phyloP scores from a whole-genome alignment of 1,140 invertebrate species.

The Arion vulgaris region DNA sequence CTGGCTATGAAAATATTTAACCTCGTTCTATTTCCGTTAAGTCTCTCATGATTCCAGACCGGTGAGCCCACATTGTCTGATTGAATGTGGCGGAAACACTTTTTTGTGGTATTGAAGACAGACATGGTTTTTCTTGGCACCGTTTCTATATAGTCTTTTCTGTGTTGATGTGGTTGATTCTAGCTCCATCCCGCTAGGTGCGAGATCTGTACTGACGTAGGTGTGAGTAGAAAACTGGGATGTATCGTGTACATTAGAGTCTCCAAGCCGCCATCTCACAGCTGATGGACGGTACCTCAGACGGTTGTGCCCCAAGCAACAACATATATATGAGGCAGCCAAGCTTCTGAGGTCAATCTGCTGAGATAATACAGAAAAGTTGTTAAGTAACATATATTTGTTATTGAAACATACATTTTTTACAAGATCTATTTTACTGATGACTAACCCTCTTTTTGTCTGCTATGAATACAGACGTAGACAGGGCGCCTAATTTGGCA shows the following conservation, averaged over 20 bases:
- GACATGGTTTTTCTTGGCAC: background rate
- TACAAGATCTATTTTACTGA: too few relatives aligned
- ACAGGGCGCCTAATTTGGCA: too few relatives aligned
- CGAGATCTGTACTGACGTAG: background rate
- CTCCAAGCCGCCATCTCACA: conserved; percentile 21
- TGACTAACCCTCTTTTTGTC: too few relatives aligned
- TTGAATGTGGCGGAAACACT: background rate
- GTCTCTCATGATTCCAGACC: too few relatives aligned
- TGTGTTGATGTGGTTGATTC: background rate
- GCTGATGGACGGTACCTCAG: conserved; percentile 7
- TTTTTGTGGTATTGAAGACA: background rate
- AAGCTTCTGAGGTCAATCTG: conserved; percentile 1
- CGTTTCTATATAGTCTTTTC: background rate
- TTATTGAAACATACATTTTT: too few relatives aligned
- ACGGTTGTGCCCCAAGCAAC: background rate
- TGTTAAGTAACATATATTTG: too few relatives aligned
- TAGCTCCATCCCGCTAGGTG: background rate
- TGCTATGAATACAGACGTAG: too few relatives aligned
- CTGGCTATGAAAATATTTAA: background rate
- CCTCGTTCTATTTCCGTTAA: background rate
- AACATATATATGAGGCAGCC: background rate
- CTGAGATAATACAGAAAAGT: background rate
- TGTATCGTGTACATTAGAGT: conserved; percentile 16
- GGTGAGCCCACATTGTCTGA: background rate
- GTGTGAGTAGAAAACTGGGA: background rate